Evolutionary conservation across 2,888 invertebrate genomes (phyloP).

Genomic region (Hemithea aestivaria): DNA sequence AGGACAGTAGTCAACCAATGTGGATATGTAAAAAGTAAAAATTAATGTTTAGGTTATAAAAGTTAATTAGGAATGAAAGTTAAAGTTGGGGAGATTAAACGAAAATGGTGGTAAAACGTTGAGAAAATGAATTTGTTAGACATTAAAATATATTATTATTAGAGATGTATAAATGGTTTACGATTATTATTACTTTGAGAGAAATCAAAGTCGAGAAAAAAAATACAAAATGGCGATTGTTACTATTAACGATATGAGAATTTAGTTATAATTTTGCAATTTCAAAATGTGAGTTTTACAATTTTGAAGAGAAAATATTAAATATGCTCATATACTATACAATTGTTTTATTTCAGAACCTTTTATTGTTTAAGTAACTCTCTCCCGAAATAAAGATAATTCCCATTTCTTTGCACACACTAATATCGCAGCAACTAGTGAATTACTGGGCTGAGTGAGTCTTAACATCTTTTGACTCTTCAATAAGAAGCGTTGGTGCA

Average conservation of each 20-base stretch:
- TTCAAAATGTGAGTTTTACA: constrained; percentile 80
- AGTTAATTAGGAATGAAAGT: constrained; percentile 70
- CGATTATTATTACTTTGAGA: constrained; percentile 74
- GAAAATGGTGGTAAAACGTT: constrained; percentile 66
- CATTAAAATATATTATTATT: constrained; percentile 77
- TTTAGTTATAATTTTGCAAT: constrained; percentile 79
- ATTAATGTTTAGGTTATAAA: constrained; percentile 70
- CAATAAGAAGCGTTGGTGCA: too few species aligned
- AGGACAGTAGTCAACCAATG: constrained; percentile 62
- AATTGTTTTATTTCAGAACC: constrained; percentile 46
- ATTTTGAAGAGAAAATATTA: constrained; percentile 79
- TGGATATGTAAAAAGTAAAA: constrained; percentile 73
- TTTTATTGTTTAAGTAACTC: too few species aligned
- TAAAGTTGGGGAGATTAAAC: constrained; percentile 67
- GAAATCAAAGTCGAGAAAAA: constrained; percentile 57
- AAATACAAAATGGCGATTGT: constrained; percentile 74
- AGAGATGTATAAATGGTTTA: constrained; percentile 78
- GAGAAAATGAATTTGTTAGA: constrained; percentile 78
- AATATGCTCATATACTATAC: constrained; percentile 76
- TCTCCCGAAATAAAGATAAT: too few species aligned
- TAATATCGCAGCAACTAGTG: too few species aligned
- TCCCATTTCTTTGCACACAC: too few species aligned
- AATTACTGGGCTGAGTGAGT: too few species aligned
- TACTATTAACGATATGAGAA: constrained; percentile 78
- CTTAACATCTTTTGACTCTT: too few species aligned